Percentiles rank a stretch among this genome's conserved stretches.
phyloP scores from a whole-genome alignment of 2,797 vertebrate genomes.

The Xiphorhynchus erythropygius region DNA sequence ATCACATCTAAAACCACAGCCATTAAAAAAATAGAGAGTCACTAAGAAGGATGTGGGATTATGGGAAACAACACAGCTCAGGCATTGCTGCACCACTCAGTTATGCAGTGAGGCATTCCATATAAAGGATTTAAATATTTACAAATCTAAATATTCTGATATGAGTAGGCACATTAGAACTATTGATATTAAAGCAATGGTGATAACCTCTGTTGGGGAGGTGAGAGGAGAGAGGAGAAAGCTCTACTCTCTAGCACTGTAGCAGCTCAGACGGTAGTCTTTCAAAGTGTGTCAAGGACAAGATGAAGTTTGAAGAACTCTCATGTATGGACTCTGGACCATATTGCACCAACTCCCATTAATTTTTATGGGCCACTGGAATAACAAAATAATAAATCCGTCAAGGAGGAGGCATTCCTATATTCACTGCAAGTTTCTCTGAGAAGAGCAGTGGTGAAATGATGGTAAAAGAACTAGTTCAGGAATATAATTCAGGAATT shows the following conservation, averaged over 20 bases:
- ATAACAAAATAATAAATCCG: background rate
- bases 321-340: too few species aligned
- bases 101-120: background rate
- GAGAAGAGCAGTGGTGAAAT: background rate
- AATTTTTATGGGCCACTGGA: background rate
- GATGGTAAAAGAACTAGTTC: background rate
- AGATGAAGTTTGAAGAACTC: background rate
- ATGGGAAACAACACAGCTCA: background rate
- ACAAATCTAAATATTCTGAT: background rate
- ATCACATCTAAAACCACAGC: background rate
- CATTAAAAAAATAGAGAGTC: background rate
- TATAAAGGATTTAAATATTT: background rate
- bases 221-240: background rate
- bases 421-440: background rate
- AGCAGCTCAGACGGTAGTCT: background rate
- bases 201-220: rapidly evolving
- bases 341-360: background rate
- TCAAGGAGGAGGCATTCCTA: background rate
- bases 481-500: background rate
- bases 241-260: background rate
- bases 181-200: background rate
- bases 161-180: background rate
- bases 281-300: background rate
- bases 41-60: background rate
- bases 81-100: rapidly evolving